phyloP scores from a whole-genome alignment of 2,113 vertebrate species.

The Callithrix jacchus region DNA sequence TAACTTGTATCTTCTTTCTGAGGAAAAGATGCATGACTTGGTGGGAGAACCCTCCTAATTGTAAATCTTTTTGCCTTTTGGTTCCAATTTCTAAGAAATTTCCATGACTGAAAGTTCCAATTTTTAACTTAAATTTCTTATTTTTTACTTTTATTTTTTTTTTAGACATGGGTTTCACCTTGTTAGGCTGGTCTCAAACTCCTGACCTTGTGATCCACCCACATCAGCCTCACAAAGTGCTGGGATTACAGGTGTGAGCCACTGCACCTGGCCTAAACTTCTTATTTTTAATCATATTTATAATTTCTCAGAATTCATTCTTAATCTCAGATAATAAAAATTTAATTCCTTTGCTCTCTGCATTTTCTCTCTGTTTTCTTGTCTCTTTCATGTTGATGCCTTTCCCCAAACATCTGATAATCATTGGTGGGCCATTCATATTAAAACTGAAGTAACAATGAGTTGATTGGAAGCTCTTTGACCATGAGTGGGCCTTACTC shows the following conservation, averaged over 20 bases:
- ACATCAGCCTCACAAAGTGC: too few species aligned
- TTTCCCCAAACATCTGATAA: background rate
- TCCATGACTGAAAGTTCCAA: background rate
- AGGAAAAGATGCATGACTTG: too few species aligned
- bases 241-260: too few species aligned
- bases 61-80: background rate
- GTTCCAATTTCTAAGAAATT: background rate
- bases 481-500: background rate
- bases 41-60: background rate
- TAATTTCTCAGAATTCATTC: slow-evolving; percentile 4
- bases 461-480: background rate
- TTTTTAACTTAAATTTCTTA: background rate
- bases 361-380: background rate
- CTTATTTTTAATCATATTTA: slow-evolving; percentile 23
- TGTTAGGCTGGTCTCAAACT: too few species aligned
- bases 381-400: background rate
- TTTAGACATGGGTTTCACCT: too few species aligned
- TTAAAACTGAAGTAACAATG: slow-evolving; percentile 18
- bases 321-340: background rate
- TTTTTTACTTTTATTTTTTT: too few species aligned
- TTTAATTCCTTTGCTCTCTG: background rate
- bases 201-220: too few species aligned
- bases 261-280: background rate
- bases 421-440: background rate
- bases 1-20: too few species aligned